Conservation (phyloP, 2,888 invertebrate species). For the Agonopterix arenella region DNA sequence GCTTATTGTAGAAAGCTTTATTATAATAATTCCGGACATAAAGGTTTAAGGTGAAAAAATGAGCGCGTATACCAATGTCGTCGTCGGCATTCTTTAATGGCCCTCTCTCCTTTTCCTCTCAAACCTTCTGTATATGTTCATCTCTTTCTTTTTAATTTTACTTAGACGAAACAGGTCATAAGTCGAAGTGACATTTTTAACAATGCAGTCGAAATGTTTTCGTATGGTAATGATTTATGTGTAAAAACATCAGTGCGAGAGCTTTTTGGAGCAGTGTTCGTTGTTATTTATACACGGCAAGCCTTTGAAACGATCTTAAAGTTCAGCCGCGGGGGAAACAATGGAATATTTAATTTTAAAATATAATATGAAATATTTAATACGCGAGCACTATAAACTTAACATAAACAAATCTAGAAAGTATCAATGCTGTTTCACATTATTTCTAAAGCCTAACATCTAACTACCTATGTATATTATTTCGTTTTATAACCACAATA, state of each 20-base stretch:
- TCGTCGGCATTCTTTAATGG: slow-evolving; percentile 61
- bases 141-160: slow-evolving; percentile 63
- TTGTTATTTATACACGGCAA: slow-evolving; percentile 51
- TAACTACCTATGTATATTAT: too few relatives aligned
- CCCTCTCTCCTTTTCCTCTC: slow-evolving; percentile 35
- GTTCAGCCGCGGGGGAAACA: slow-evolving; percentile 43
- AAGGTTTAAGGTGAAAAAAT: slow-evolving; percentile 13
- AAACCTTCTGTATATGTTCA: slow-evolving; percentile 32
- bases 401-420: slow-evolving; percentile 10
- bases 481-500: neutral
- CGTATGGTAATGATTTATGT: slow-evolving; percentile 75
- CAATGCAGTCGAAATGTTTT: slow-evolving; percentile 73
- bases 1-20: neutral
- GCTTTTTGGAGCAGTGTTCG: slow-evolving; percentile 52
- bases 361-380: slow-evolving; percentile 6
- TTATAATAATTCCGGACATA: slow-evolving; percentile 3
- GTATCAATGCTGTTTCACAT: too few relatives aligned
- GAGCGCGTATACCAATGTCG: slow-evolving; percentile 24
- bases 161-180: slow-evolving; percentile 71
- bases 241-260: slow-evolving; percentile 53
- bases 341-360: slow-evolving; percentile 42
- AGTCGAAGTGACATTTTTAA: slow-evolving; percentile 74
- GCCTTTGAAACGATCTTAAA: slow-evolving; percentile 44
- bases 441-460: too few relatives aligned
- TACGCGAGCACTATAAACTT: too few relatives aligned